phyloP scores from a whole-genome alignment of 2,113 vertebrate species.

The Etheostoma spectabile region DNA sequence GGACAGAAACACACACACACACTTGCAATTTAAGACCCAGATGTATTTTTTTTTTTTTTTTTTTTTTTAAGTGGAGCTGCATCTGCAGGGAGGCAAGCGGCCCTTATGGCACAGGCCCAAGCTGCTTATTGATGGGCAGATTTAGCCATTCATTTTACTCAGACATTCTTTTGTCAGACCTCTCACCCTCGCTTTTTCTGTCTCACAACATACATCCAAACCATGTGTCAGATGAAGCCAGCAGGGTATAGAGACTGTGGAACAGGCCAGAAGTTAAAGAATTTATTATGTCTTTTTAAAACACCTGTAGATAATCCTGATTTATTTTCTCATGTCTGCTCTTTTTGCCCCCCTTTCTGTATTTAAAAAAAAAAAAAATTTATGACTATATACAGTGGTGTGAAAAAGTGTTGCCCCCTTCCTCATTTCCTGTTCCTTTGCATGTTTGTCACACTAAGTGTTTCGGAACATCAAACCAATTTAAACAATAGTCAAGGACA shows the following conservation, averaged over 20 bases:
- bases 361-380: neutral
- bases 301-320: neutral
- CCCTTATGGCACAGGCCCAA: conserved; percentile 69
- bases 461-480: too few relatives aligned
- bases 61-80: conserved; percentile 52
- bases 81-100: conserved; percentile 66
- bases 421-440: too few relatives aligned
- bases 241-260: conserved; percentile 50
- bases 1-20: conserved; percentile 2
- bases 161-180: conserved; percentile 69
- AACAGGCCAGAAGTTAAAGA: conserved; percentile 40
- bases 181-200: conserved; percentile 27
- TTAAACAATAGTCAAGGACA: too few relatives aligned
- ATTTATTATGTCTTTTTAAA: conserved; percentile 40
- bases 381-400: too few relatives aligned
- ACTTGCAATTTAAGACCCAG: conserved; percentile 63
- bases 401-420: too few relatives aligned
- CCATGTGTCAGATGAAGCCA: conserved; percentile 58
- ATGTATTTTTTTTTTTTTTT: conserved; percentile 64
- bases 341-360: neutral
- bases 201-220: conserved; percentile 32
- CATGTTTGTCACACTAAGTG: too few relatives aligned
- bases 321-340: neutral
- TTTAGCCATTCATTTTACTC: conserved; percentile 74
- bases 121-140: conserved; percentile 79